Conservation (phyloP, 2,888 invertebrate genomes). For the Lasioglossum morio region DNA sequence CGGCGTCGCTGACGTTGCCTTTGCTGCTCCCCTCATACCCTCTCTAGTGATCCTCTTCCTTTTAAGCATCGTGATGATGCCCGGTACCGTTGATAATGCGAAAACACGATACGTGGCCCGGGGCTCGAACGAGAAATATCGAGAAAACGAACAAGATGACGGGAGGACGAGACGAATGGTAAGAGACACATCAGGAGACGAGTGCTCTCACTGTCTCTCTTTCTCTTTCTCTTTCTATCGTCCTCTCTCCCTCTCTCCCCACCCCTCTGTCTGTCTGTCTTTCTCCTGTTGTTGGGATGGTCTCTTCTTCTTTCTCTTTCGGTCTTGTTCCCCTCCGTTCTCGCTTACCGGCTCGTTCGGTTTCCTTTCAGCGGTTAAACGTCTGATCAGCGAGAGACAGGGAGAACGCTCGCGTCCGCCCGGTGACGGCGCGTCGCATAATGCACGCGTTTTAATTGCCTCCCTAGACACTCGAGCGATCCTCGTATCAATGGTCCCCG, state of each 20-base stretch:
- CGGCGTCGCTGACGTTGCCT: conserved; percentile 70
- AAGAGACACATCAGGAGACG: conserved; percentile 28
- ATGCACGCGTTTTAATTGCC: conserved; percentile 69
- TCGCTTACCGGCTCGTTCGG: background rate
- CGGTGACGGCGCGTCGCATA: conserved; percentile 63
- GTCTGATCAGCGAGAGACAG: conserved; percentile 38
- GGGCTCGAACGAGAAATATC: conserved; percentile 23
- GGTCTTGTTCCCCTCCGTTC: background rate
- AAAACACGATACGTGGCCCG: conserved; percentile 64
- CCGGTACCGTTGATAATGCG: conserved; percentile 63
- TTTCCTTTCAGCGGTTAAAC: conserved; percentile 46
- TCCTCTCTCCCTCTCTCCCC: too few species aligned
- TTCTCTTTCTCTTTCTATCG: too few species aligned
- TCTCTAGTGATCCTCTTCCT: conserved; percentile 15
- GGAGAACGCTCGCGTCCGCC: conserved; percentile 22
- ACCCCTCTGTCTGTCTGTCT: too few species aligned
- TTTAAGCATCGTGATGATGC: conserved; percentile 13
- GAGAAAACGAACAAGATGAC: conserved; percentile 30
- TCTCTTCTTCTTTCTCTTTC: background rate
- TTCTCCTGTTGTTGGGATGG: background rate
- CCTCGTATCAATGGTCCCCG: conserved; percentile 69
- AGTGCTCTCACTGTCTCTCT: conserved; percentile 2
- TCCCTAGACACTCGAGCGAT: conserved; percentile 62
- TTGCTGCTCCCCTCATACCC: conserved; percentile 26
- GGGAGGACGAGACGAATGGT: conserved; percentile 26